Conservation (phyloP, 2,797 vertebrate genomes). For the Peromyscus aztecus region DNA sequence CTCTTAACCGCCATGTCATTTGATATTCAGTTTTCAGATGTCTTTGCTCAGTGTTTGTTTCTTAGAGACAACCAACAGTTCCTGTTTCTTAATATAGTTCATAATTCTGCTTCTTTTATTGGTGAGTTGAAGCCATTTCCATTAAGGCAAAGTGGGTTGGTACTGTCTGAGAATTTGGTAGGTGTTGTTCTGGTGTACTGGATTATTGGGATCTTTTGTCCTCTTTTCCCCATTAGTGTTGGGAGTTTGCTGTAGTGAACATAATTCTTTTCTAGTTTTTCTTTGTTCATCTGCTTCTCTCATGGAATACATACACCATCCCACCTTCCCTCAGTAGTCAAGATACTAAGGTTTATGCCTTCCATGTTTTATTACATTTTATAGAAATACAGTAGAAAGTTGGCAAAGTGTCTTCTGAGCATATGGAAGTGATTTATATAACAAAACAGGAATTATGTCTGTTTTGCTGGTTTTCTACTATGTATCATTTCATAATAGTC, state of each 20-base stretch:
- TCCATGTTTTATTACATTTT: background rate
- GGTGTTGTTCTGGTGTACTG: background rate
- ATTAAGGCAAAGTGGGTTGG: background rate
- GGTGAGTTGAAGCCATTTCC: background rate
- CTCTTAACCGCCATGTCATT: background rate
- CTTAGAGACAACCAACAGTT: background rate
- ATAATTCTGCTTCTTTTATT: background rate
- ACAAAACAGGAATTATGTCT: background rate
- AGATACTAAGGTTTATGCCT: background rate
- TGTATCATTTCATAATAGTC: background rate
- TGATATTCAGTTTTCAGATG: background rate
- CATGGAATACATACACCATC: background rate
- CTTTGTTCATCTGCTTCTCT: background rate
- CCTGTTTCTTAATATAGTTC: background rate
- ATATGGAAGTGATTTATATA: background rate
- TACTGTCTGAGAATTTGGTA: background rate
- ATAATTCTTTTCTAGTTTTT: background rate
- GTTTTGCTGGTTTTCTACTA: background rate
- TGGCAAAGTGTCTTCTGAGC: background rate
- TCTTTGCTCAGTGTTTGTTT: background rate
- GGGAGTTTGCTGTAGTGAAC: background rate
- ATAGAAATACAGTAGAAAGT: background rate
- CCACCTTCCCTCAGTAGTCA: background rate
- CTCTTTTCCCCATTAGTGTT: background rate
- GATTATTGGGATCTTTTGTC: background rate